Percentiles rank a stretch among this genome's conserved stretches.
These are phyloP conservation scores for Ectobius pallidus DNA, from an alignment of 2,888 invertebrate genomes.

Conservation along the genomic window DNA sequence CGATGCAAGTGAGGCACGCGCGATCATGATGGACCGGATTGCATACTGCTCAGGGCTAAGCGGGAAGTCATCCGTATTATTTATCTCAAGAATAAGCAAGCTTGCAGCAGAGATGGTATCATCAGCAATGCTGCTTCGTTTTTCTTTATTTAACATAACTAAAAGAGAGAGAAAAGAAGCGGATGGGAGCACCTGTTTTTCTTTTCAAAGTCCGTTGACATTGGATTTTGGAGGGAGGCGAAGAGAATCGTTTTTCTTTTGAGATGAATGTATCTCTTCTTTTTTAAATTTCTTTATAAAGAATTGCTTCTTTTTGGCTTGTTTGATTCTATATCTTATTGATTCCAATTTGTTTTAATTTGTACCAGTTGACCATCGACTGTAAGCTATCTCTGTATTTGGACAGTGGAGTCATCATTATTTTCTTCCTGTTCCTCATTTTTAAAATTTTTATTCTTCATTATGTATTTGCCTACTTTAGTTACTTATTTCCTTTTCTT, in stretches of 20 bases:
- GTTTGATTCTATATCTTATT: not conserved
- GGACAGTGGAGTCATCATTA: no score
- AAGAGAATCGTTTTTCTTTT: not conserved
- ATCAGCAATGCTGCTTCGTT: not conserved
- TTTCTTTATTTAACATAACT: not conserved
- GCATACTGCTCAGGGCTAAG: constrained; percentile 1
- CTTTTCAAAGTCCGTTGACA: constrained; percentile 17
- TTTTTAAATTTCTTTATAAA: not conserved
- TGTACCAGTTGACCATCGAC: not conserved
- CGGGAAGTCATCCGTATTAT: constrained; percentile 24
- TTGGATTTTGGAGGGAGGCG: not conserved
- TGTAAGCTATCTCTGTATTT: no score
- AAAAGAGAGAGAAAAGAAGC: not conserved
- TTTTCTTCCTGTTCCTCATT: no score
- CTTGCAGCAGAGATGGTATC: constrained; percentile 18
- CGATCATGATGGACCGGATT: not conserved
- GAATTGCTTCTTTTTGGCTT: not conserved
- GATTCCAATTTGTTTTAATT: not conserved
- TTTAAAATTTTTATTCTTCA: no score
- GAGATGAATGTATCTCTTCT: not conserved
- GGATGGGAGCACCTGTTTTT: not conserved
- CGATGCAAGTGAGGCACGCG: not conserved
- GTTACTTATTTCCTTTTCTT: no score
- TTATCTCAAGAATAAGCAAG: constrained; percentile 15
- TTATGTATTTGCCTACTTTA: no score